phyloP scores from a whole-genome alignment of 2,797 vertebrate species.

The Enteromius unitaeniatus region DNA sequence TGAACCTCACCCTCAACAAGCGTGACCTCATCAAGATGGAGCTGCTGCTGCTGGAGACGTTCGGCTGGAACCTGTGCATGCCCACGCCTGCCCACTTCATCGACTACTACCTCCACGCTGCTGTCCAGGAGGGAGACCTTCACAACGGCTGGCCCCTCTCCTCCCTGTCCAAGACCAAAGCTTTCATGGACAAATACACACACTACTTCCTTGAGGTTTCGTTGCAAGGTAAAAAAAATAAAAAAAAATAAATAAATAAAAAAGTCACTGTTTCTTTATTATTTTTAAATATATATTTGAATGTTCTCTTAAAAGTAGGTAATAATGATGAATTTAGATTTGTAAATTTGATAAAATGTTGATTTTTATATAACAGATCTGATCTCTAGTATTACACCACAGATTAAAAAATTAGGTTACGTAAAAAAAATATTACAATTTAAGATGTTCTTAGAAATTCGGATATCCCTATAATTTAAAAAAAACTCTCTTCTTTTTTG shows the following conservation, averaged over 20 bases:
- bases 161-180: constrained; percentile 86
- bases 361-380: not conserved
- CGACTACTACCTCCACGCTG: constrained; percentile 91
- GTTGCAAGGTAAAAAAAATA: constrained; percentile 82
- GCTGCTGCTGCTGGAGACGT: constrained; percentile 88
- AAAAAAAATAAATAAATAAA: not conserved
- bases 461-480: no score
- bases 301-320: not conserved
- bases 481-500: no score
- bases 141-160: constrained; percentile 87
- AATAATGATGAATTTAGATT: not conserved
- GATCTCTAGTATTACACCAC: not conserved
- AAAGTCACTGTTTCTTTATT: not conserved
- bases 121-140: constrained; percentile 85
- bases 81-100: constrained; percentile 93
- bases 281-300: not conserved
- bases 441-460: no score
- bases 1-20: constrained; percentile 86
- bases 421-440: no score
- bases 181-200: constrained; percentile 88
- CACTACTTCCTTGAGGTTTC: constrained; percentile 93
- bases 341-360: not conserved
- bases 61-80: constrained; percentile 91
- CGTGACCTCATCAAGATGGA: constrained; percentile 88
- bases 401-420: not conserved